Evolutionary conservation across 2,113 vertebrate species (phyloP), one percentile per base, ranked within the genome.

Genomic region (Entelurus aequoreus): DNA sequence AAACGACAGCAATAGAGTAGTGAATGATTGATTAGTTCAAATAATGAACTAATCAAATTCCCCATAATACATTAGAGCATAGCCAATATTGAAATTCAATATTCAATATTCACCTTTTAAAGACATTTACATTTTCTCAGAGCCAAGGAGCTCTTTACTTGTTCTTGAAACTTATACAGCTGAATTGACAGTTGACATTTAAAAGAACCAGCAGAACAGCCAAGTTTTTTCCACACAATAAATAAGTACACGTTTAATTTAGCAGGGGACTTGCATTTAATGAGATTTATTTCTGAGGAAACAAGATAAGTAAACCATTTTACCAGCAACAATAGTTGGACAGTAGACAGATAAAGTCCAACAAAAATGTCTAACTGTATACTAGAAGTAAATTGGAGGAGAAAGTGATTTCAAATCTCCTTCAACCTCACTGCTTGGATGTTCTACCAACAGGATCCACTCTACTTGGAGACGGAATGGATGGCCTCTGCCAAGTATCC

Each of bases 391-490:
- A 68, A 75, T 78, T 75, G 73, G 57, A 75, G 53, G n/a, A 44
- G 15, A 67, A 16, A 69, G 51, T 62, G 54, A 75, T 0, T n/a
- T 57, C 1, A 61, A 64, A 63, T 79, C 66, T 74, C 76, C 66
- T 47, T 61, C 21, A 21, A 58, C 54, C 28, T 54, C 54, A 69
- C 72, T 66, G 59, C 68, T 76, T 65, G 60, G 61, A 75, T 76
- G 52, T 62, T 75, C 66, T 69, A 35, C 59, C 57, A 19, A 53
- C 40, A 44, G 5, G 19, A 52, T 37, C 0, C 21, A 0, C 56
- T 85, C 92, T 91, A 98, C 87, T 98, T 98, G 64, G 93, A 94
- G 78, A 98, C 95, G 3, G 94, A 88, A 47, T 99, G 95, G 82
- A 98, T 97, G 40, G 84, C 93, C 0, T 95, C 91, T 56, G 96